These are phyloP conservation scores for Enteromius viviparus DNA, from an alignment of 2,797 vertebrate species.

Conservation along the genomic window DNA sequence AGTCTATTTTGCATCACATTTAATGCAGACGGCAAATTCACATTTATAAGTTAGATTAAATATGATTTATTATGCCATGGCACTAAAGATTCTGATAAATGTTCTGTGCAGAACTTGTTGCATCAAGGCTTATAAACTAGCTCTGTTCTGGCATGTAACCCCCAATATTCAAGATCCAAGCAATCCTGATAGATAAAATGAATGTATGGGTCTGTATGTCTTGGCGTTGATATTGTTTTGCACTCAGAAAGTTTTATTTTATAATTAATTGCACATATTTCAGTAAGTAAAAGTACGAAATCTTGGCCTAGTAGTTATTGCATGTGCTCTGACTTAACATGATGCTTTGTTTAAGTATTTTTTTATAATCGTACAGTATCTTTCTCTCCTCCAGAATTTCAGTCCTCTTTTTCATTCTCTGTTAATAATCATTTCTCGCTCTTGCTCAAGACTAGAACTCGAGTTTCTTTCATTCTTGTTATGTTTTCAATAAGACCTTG, in stretches of 20 bases:
- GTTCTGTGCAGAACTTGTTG: too few species aligned
- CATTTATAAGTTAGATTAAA: neutral
- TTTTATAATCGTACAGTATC: neutral
- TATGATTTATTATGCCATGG: neutral
- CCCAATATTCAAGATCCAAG: neutral
- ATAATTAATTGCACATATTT: neutral
- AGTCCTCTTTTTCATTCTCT: neutral
- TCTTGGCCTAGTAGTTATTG: neutral
- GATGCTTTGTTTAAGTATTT: neutral
- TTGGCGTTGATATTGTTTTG: neutral
- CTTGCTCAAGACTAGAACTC: neutral
- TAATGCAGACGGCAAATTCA: too few species aligned
- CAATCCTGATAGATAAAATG: neutral
- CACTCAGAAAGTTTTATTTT: neutral
- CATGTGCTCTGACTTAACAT: neutral
- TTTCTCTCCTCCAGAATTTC: neutral
- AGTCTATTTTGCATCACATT: too few species aligned
- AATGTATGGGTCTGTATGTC: neutral
- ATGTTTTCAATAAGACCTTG: slow-evolving; percentile 15
- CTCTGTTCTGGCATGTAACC: neutral
- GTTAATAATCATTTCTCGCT: slow-evolving; percentile 2
- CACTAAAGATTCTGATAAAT: neutral
- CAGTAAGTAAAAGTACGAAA: neutral
- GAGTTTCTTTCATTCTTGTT: neutral
- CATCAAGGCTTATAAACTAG: neutral